A percentile compares a stretch with the other conserved stretches of the same genome.
phyloP scores from a whole-genome alignment of 2,797 vertebrate genomes.

The Tokudaia muenninki region DNA sequence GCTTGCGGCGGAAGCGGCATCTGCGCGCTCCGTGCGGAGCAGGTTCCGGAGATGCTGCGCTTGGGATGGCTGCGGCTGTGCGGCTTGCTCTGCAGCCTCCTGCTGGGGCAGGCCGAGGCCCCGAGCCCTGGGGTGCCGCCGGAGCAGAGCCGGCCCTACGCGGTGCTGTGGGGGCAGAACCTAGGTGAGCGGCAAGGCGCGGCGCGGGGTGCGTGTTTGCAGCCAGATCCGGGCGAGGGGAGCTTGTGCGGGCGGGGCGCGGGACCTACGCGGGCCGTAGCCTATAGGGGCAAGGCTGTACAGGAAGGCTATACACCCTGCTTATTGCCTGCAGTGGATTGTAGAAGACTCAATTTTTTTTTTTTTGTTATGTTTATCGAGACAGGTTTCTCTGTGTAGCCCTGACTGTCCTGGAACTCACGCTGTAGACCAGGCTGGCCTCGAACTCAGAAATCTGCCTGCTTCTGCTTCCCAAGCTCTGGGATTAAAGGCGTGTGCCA shows the following conservation, averaged over 20 bases:
- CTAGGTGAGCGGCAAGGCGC: slow-evolving; percentile 91
- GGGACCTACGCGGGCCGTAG: neutral
- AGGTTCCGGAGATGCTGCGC: neutral
- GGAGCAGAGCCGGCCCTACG: slow-evolving; percentile 91
- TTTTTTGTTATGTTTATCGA: too few relatives aligned
- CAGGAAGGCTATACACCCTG: too few relatives aligned
- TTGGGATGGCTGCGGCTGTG: accelerated
- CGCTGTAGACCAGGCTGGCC: too few relatives aligned
- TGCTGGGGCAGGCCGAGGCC: slow-evolving; percentile 44
- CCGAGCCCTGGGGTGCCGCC: slow-evolving; percentile 73
- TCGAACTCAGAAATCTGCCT: too few relatives aligned
- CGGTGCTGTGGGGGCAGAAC: slow-evolving; percentile 93
- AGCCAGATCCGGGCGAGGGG: neutral
- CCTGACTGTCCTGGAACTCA: too few relatives aligned
- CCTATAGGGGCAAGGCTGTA: too few relatives aligned
- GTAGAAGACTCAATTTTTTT: too few relatives aligned
- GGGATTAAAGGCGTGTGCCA: too few relatives aligned
- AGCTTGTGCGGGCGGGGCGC: accelerated
- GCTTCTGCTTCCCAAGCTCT: too few relatives aligned
- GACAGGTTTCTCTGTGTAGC: too few relatives aligned
- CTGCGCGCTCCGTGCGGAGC: accelerated
- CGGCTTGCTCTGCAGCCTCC: neutral
- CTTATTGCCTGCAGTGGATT: too few relatives aligned
- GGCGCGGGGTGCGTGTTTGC: slow-evolving; percentile 40
- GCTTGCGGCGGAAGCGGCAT: slow-evolving; percentile 19